Conservation (phyloP, 1,140 invertebrate genomes). For the Platyscapa corneri region DNA sequence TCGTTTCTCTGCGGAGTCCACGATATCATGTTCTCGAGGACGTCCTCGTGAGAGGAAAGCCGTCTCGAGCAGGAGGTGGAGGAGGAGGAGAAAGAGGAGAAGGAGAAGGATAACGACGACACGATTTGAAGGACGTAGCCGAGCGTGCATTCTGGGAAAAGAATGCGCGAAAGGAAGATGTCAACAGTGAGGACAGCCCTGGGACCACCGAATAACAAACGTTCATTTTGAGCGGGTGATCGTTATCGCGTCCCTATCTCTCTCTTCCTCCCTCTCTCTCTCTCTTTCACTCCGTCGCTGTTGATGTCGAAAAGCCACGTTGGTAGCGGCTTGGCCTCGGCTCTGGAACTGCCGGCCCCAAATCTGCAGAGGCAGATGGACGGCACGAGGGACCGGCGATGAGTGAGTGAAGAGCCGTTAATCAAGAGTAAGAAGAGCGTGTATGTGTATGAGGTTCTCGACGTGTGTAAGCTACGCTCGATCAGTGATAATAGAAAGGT, state of each 20-base stretch:
- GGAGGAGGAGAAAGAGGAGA: not conserved
- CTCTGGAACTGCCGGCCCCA: not conserved
- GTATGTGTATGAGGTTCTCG: constrained; percentile 53
- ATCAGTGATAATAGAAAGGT: not conserved
- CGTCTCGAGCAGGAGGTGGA: not conserved
- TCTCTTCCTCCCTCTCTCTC: not conserved
- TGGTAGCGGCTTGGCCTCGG: constrained; percentile 1
- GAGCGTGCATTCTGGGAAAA: not conserved
- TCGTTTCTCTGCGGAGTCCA: not conserved
- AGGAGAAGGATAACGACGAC: not conserved
- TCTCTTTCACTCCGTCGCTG: not conserved
- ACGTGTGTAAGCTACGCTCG: constrained; percentile 24
- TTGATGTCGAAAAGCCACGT: not conserved
- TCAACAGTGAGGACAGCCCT: not conserved
- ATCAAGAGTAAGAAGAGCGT: constrained; percentile 35
- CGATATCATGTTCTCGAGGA: not conserved
- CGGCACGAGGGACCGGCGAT: not conserved
- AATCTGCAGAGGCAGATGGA: not conserved
- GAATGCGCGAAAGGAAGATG: not conserved
- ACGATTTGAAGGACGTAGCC: no score
- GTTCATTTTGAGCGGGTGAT: not conserved
- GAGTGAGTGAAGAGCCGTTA: constrained; percentile 4
- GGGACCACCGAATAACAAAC: not conserved
- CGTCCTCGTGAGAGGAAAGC: not conserved
- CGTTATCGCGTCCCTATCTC: not conserved